These are phyloP conservation scores for Pachyrhynchus sulphureomaculatus DNA, from an alignment of 1,140 invertebrate genomes.

Conservation along the genomic window DNA sequence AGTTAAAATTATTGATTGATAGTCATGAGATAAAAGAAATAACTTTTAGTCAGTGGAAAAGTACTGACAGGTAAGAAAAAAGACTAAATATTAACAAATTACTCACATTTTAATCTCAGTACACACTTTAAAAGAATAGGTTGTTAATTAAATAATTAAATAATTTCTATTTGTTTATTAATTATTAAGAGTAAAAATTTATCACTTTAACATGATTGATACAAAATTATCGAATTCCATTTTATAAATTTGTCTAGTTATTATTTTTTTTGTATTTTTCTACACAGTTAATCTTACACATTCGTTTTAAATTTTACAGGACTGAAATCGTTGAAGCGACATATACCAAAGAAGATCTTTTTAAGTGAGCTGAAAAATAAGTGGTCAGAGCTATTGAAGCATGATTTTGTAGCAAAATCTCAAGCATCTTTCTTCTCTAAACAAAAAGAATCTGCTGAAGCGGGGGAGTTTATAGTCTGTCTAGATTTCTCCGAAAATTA, in stretches of 20 bases:
- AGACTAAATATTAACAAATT: not conserved
- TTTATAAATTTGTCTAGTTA: not conserved
- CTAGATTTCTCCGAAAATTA: constrained; percentile 10
- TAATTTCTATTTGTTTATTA: no score
- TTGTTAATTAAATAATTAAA: not conserved
- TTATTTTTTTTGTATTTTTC: not conserved
- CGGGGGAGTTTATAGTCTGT: not conserved
- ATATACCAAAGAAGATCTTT: constrained; percentile 4
- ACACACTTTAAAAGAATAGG: not conserved
- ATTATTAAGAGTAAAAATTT: not conserved
- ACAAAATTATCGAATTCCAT: not conserved
- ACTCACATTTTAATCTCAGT: not conserved
- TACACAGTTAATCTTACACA: not conserved
- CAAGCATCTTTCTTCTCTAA: constrained; percentile 2
- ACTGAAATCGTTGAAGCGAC: constrained; percentile 6
- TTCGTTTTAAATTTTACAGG: constrained; percentile 1
- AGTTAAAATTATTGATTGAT: constrained; percentile 2
- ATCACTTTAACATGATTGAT: not conserved
- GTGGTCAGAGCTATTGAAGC: not conserved
- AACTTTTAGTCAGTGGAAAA: not conserved
- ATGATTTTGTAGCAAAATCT: constrained; percentile 3
- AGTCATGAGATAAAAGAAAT: not conserved
- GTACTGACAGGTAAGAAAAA: not conserved
- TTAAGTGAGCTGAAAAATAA: not conserved
- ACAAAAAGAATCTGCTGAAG: constrained; percentile 9